A percentile compares a stretch with the other conserved stretches of the same genome.
These are phyloP conservation scores for Phrynosoma platyrhinos DNA, from an alignment of 2,113 vertebrate species.

Conservation along the genomic window DNA sequence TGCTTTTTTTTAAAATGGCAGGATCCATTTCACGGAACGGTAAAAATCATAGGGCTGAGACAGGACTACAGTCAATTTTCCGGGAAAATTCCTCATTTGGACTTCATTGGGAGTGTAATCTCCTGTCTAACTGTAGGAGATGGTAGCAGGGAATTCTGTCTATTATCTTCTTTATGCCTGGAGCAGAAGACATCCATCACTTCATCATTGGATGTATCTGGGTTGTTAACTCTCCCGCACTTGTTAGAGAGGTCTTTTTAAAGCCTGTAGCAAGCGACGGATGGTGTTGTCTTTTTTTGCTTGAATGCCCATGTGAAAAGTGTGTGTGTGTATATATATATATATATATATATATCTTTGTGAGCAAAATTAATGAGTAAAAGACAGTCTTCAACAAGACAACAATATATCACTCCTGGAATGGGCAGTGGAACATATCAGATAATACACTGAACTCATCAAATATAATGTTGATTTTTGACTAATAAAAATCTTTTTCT, in stretches of 20 bases:
- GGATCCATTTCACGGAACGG: constrained; percentile 8
- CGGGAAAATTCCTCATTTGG: background rate
- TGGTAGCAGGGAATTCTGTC: accelerated
- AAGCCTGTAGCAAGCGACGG: constrained; percentile 55
- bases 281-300: constrained; percentile 38
- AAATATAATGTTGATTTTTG: too few relatives aligned
- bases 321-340: too few relatives aligned
- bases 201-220: constrained; percentile 3
- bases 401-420: constrained; percentile 67
- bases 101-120: background rate
- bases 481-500: too few relatives aligned
- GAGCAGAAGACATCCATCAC: constrained; percentile 38
- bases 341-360: too few relatives aligned
- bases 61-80: background rate
- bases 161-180: constrained; percentile 37
- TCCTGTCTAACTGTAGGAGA: background rate
- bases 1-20: background rate
- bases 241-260: background rate
- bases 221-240: constrained; percentile 7
- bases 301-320: constrained; percentile 54
- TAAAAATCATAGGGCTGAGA: background rate
- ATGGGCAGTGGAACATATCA: background rate
- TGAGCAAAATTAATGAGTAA: constrained; percentile 75
- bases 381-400: constrained; percentile 71
- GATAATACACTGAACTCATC: too few relatives aligned